Base-by-base conservation (phyloP, 2,888 invertebrate species). In the Phaedon cochleariae region DNA sequence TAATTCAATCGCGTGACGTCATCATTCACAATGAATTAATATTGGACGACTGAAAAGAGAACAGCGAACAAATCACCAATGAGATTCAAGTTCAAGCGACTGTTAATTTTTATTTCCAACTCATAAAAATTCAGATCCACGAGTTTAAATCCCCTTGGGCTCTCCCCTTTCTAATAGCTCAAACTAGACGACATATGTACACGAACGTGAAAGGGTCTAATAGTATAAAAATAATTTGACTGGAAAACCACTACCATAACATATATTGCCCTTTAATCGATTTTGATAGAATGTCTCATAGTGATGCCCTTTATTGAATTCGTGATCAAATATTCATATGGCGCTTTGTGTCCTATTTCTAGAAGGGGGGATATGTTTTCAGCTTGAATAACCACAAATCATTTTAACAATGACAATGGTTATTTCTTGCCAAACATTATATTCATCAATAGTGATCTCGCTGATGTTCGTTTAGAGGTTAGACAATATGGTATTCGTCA, bases 111-210 rank as follows among this genome's bases (percentile, higher is more conserved):
- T 15, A 41, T 41, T 41, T 15, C 41, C 41, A 41, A 41, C 41
- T 41, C 15, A 41, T 41, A 15, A 41, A 41, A 41, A 41, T 41
- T 41, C 41, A 41, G 3, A 41, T 12, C n/a, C 4, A 41, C 41
- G 26, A 26, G 4, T 26, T 3, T 26, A 26, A 41, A 41, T 41
- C 41, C 41, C 41, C 41, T 41, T 15, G n/a, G 2, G 12, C 7
- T 15, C 15, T 15, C 15, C 41, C 41, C 41, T 15, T 41, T 41
- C 41, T 15, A 41, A 41, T 41, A 41, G 41, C 12, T 41, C 41
- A 41, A 41, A 41, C 41, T 41, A 41, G 41, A 41, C 41, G 41
- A 41, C 41, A 41, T 41, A 41, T 41, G 41, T 41, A 41, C 41
- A 41, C 41, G 41, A 41, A 41, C 41, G 41, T 41, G 41, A 41